phyloP scores from a whole-genome alignment of 2,888 invertebrate genomes.

The Amphipyra tragopoginis region DNA sequence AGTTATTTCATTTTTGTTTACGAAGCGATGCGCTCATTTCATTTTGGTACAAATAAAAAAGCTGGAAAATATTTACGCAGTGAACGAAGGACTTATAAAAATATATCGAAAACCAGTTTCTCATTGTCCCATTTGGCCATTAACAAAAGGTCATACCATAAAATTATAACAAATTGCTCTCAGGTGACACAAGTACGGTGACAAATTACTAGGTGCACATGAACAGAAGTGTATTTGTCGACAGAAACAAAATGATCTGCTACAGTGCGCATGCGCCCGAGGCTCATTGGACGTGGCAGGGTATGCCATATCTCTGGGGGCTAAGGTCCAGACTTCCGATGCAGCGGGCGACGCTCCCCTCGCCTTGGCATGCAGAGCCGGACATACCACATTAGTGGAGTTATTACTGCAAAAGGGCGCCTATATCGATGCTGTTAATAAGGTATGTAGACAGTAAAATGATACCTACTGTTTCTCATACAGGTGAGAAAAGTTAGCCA shows the following conservation, averaged over 20 bases:
- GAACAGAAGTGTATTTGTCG: conserved; percentile 30
- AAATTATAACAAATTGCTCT: conserved; percentile 4
- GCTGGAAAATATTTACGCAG: not conserved
- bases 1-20: not conserved
- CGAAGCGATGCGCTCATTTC: too few species aligned
- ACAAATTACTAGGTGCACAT: conserved; percentile 46
- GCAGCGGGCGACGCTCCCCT: conserved; percentile 93
- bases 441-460: conserved; percentile 83
- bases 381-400: conserved; percentile 91
- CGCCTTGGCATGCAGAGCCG: conserved; percentile 93
- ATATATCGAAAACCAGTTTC: not conserved
- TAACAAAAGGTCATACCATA: not conserved
- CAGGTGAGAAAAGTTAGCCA: too few species aligned
- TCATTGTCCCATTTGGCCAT: not conserved
- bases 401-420: conserved; percentile 92
- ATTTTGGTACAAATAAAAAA: too few species aligned
- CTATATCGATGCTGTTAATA: conserved; percentile 92
- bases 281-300: conserved; percentile 88
- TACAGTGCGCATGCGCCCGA: conserved; percentile 94
- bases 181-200: not conserved
- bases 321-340: conserved; percentile 91
- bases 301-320: conserved; percentile 91
- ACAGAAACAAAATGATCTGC: conserved; percentile 92
- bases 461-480: too few species aligned
- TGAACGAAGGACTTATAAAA: not conserved